These are phyloP conservation scores for Empis stercorea DNA, from an alignment of 2,888 invertebrate genomes.

Conservation along the genomic window DNA sequence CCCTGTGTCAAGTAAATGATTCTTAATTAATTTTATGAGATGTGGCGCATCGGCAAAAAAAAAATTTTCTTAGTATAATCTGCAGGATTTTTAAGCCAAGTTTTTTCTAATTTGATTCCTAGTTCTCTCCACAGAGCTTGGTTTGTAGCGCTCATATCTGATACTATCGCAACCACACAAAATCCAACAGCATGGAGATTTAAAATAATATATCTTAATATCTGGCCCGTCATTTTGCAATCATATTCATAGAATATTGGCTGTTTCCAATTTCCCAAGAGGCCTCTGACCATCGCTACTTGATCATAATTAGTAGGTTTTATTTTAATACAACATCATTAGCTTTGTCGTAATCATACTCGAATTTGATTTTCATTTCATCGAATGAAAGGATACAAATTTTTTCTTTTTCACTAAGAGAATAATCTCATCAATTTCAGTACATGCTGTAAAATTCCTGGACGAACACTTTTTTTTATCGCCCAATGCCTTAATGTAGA, in stretches of 20 bases:
- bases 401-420: slow-evolving; percentile 5
- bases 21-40: slow-evolving; percentile 13
- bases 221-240: slow-evolving; percentile 2
- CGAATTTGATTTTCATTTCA: slow-evolving; percentile 10
- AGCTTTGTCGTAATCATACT: slow-evolving; percentile 4
- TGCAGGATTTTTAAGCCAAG: slow-evolving; percentile 12
- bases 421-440: slow-evolving; percentile 4
- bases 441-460: slow-evolving; percentile 7
- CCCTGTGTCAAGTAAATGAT: slow-evolving; percentile 13
- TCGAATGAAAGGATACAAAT: slow-evolving; percentile 12
- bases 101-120: slow-evolving; percentile 23
- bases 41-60: slow-evolving; percentile 7
- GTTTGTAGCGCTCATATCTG: slow-evolving; percentile 2
- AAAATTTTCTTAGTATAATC: slow-evolving; percentile 8
- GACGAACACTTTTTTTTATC: slow-evolving; percentile 7
- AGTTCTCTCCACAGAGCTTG: slow-evolving; percentile 4
- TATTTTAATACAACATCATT: not conserved
- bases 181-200: slow-evolving; percentile 5
- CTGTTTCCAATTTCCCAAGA: slow-evolving; percentile 11
- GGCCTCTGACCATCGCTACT: slow-evolving; percentile 9
- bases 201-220: slow-evolving; percentile 4
- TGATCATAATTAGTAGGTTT: slow-evolving; percentile 8
- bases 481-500: no score
- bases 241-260: slow-evolving; percentile 10
- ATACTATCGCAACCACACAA: slow-evolving; percentile 5